A percentile compares a stretch with the other conserved stretches of the same genome.
Conservation (phyloP, 2,888 invertebrate genomes). For the Periphyllus acericola region DNA sequence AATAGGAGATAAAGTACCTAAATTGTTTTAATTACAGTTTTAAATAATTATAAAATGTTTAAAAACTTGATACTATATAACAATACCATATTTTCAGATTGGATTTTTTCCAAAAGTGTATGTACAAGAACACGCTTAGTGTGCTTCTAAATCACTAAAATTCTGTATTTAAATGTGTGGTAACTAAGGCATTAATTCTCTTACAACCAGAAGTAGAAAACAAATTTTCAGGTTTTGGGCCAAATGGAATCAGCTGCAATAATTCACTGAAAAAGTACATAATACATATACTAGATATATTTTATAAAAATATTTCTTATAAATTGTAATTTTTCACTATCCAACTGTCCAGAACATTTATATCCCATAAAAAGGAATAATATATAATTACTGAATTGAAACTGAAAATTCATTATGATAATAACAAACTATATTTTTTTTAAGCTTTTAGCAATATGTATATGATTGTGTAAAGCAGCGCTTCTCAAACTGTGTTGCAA, state of each 20-base stretch:
- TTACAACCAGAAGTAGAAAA: slow-evolving; percentile 93
- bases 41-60: background rate
- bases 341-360: background rate
- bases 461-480: background rate
- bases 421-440: too few relatives aligned
- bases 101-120: slow-evolving; percentile 86
- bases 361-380: background rate
- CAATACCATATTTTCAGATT: slow-evolving; percentile 69
- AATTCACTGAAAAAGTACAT: slow-evolving; percentile 61
- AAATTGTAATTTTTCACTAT: background rate
- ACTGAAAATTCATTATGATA: too few relatives aligned
- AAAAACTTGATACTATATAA: slow-evolving; percentile 35
- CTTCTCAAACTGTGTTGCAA: too few relatives aligned
- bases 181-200: slow-evolving; percentile 59
- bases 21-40: background rate
- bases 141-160: slow-evolving; percentile 40
- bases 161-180: slow-evolving; percentile 39
- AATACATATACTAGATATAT: background rate
- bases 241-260: slow-evolving; percentile 75
- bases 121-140: slow-evolving; percentile 69
- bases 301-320: background rate
- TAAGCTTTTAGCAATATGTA: background rate
- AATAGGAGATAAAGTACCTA: slow-evolving; percentile 73
- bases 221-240: slow-evolving; percentile 77
- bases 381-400: background rate